Evolutionary conservation across 2,888 invertebrate genomes (phyloP).

Genomic region (Philereme vetulata): DNA sequence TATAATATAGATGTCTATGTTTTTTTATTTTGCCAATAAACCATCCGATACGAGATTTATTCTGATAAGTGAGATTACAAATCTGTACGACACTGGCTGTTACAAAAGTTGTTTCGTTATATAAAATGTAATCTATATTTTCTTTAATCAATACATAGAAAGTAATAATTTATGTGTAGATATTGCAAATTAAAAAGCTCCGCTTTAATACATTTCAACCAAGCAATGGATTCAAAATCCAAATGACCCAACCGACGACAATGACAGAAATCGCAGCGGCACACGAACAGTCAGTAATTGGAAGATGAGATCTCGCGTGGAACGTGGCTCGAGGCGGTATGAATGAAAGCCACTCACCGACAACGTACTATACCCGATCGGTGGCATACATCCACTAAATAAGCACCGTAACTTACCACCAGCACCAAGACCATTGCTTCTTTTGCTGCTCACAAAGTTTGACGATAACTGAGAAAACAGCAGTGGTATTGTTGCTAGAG

Average conservation of each 20-base stretch:
- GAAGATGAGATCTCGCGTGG: constrained; percentile 81
- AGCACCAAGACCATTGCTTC: constrained; percentile 49
- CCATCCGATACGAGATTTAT: too few relatives aligned
- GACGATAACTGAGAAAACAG: constrained; percentile 13
- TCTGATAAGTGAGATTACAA: too few relatives aligned
- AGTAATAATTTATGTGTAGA: too few relatives aligned
- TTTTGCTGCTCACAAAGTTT: not conserved
- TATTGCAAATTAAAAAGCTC: not conserved
- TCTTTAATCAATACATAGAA: too few relatives aligned
- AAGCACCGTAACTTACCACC: constrained; percentile 41
- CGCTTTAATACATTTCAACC: not conserved
- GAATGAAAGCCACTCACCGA: constrained; percentile 81
- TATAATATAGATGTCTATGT: too few relatives aligned
- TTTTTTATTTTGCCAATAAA: too few relatives aligned
- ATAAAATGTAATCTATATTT: too few relatives aligned
- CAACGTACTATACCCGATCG: constrained; percentile 64
- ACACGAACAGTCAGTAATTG: constrained; percentile 75
- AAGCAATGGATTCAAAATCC: constrained; percentile 22
- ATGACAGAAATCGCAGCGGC: constrained; percentile 73
- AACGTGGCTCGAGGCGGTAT: constrained; percentile 80
- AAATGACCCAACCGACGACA: constrained; percentile 57
- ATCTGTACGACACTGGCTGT: too few relatives aligned
- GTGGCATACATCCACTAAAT: constrained; percentile 52
- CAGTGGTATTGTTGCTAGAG: constrained; percentile 46
- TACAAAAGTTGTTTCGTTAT: too few relatives aligned